Base-by-base conservation (phyloP, 1,140 invertebrate genomes). In the Hermetia illucens region DNA sequence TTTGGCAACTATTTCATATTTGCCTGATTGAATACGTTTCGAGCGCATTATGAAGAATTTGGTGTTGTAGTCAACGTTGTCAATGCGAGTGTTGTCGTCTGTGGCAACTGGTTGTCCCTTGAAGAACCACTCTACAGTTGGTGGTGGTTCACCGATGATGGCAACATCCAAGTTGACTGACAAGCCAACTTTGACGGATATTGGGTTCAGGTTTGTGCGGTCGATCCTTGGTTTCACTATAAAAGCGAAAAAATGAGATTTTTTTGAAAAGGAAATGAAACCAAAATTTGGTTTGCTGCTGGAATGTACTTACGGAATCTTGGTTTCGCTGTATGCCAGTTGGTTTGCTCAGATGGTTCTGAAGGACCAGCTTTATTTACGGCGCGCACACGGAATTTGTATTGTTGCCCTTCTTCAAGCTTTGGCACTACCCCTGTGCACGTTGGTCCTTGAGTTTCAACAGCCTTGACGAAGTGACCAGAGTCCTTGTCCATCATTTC, bases 351-450 rank as follows among this genome's bases (percentile, higher is more conserved):
- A 27, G 89, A 94, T 5, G 95, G 90, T 52, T 95, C 90, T 16
- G 93, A 93, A 33, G 77, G 77, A 30, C 95, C 95, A 22, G 92
- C 94, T 64, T 95, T 95, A 64, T 98, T 98, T 0, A 93, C 70
- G 25, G 95, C 95, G 31, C 82, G 68, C 2, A 98, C 79, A 39
- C 95, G 69, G 70, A 98, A 98, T 66, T 96, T 87, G 54, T 92
- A 92, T 48, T 88, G 86, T 55, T 92, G 87, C 16, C 92, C 93
- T 64, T 93, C 86, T 53, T 87, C 86, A 39, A 98, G 64, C 62
- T 85, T 85, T 2, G 78, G 79, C 2, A 97, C 88, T 15, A 78
- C 77, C 15, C 83, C 87, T 49, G 79, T 75, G 49, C 83, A 87
- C 34, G 72, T 61, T 36, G 82, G 80, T 21, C 85, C 85, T 40